Base-by-base conservation (phyloP, 2,797 vertebrate species). In the Syndactyla subalaris region DNA sequence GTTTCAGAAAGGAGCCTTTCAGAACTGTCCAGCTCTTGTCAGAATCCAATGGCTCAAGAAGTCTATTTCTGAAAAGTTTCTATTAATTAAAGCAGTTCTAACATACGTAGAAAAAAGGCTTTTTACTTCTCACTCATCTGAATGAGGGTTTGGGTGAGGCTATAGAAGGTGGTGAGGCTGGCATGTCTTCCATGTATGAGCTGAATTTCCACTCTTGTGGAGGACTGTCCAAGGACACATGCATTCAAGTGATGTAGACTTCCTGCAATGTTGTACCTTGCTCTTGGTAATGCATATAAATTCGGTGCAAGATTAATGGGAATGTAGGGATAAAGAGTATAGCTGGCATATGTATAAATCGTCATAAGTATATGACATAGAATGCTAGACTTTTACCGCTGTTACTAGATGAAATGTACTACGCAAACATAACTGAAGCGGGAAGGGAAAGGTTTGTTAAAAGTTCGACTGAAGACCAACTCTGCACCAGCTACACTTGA, bases 261-360 rank as follows among this genome's bases (percentile, higher is more conserved):
- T 70, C 4, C 9, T 67, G 51, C 54, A 20, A 30, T 71, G 67
- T 38, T 76, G 27, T 26, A 4, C 49, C 36, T 90, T 36, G 14
- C 41, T 87, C 55, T 55, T 62, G 46, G 76, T 58, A 32, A 23
- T 34, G 34, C 17, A 2, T 19, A 16, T 19, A 43, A 58, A 27
- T 24, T 48, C 48, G 32, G 43, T n/a, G 55, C 30, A 51, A 46
- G 41, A 22, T 63, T 23, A 59, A 52, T 9, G 54, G 67, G 43
- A 61, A 17, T 7, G 6, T 12, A 46, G 27, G 30, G 39, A 19
- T 11, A 15, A 34, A 38, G 16, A 0, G 0, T n/a, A 30, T 51
- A 51, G 27, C 20, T 82, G 74, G 23, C 23, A 26, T 29, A 17
- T 11, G 14, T 77, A 43, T 45, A 55, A 63, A 55, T 88, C 12